A percentile compares a stretch with the other conserved stretches of the same genome.
Conservation (phyloP, 1,140 invertebrate genomes). For the Brachystomella parvula region DNA sequence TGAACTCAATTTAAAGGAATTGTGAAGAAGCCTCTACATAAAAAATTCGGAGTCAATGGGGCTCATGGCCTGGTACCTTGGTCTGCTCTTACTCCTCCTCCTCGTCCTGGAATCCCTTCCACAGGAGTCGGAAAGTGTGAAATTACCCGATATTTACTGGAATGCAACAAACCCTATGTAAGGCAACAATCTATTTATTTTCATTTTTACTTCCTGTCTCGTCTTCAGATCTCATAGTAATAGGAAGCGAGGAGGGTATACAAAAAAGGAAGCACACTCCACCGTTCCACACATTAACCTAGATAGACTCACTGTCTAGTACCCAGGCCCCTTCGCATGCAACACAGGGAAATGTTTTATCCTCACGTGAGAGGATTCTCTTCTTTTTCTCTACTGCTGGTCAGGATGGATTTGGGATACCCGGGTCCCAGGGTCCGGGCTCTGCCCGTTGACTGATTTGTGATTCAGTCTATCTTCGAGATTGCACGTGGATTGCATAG, state of each 20-base stretch:
- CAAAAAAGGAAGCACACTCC: not conserved
- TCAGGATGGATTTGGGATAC: not conserved
- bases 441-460: not conserved
- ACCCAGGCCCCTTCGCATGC: not conserved
- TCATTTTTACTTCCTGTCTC: not conserved
- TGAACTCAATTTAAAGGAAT: not conserved
- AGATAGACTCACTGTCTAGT: not conserved
- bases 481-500: not conserved
- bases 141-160: conserved; percentile 53
- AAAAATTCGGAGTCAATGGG: conserved; percentile 36
- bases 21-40: too few relatives aligned
- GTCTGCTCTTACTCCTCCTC: conserved; percentile 49
- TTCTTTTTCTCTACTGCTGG: not conserved
- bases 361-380: not conserved
- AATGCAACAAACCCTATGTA: conserved; percentile 54
- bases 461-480: not conserved
- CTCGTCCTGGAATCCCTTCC: conserved; percentile 50
- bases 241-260: too few relatives aligned
- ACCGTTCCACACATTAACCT: not conserved
- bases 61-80: conserved; percentile 46
- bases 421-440: not conserved
- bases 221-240: too few relatives aligned
- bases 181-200: conserved; percentile 34
- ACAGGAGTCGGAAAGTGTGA: conserved; percentile 48
- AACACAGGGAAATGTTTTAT: not conserved